These are phyloP conservation scores for Emys orbicularis DNA, from an alignment of 2,797 vertebrate genomes.

Conservation along the genomic window DNA sequence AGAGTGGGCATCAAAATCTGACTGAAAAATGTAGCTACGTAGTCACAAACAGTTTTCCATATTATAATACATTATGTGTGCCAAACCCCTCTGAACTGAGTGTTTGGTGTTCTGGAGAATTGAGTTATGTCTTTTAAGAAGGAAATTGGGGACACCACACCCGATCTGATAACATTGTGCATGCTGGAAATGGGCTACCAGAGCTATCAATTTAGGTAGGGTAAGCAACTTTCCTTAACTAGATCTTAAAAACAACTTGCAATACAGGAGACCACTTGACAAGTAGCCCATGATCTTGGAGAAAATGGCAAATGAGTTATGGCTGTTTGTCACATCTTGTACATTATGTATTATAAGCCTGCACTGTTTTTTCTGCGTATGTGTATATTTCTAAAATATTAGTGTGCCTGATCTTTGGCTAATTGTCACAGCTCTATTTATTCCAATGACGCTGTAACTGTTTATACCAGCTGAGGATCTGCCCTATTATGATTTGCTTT, in stretches of 20 bases:
- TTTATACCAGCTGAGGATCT: not conserved
- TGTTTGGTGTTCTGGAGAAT: not conserved
- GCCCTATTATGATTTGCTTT: not conserved
- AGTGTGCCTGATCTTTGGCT: not conserved
- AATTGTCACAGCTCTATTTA: not conserved
- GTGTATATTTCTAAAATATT: not conserved
- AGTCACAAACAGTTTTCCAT: not conserved
- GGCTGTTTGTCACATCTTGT: not conserved
- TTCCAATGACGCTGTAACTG: not conserved
- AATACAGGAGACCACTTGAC: not conserved
- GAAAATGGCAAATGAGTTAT: not conserved
- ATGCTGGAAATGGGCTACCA: not conserved
- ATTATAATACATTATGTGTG: not conserved
- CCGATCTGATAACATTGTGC: not conserved
- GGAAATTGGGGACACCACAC: not conserved
- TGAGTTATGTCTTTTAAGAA: not conserved
- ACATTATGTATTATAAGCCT: not conserved
- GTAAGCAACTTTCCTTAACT: not conserved
- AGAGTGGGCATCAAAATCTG: not conserved
- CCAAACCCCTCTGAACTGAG: not conserved
- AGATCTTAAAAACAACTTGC: not conserved
- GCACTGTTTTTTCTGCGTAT: not conserved
- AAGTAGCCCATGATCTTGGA: not conserved
- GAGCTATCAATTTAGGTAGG: not conserved
- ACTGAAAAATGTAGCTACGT: not conserved